phyloP scores from a whole-genome alignment of 1,140 invertebrate species.

The Drosophila mayri region DNA sequence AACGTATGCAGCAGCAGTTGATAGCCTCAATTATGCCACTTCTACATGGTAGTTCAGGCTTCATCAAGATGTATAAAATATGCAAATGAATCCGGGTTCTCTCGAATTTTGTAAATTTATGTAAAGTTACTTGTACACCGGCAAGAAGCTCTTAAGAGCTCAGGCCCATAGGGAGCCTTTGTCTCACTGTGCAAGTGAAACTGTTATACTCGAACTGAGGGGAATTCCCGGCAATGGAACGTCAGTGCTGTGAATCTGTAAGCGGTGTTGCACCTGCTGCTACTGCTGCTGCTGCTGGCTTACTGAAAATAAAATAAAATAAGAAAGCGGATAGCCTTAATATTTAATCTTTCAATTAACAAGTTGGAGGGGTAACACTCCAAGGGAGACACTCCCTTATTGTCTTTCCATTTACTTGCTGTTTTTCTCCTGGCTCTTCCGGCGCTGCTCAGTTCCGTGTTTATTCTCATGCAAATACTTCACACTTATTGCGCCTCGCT shows the following conservation, averaged over 20 bases:
- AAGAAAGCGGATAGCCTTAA: constrained; percentile 13
- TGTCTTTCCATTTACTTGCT: constrained; percentile 45
- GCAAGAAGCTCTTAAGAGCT: constrained; percentile 15
- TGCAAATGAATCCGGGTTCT: constrained; percentile 64
- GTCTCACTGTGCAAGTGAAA: constrained; percentile 14
- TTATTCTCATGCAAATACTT: constrained; percentile 79
- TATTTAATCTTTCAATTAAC: constrained; percentile 52
- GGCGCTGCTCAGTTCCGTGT: constrained; percentile 40
- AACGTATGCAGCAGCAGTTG: constrained; percentile 60
- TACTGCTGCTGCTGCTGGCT: not conserved
- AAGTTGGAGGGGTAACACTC: constrained; percentile 17
- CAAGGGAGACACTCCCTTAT: constrained; percentile 14
- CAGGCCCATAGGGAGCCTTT: not conserved
- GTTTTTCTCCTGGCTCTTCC: constrained; percentile 39
- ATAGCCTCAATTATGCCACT: constrained; percentile 69
- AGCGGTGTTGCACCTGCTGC: constrained; percentile 8
- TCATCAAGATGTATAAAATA: constrained; percentile 70
- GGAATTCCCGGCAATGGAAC: constrained; percentile 30
- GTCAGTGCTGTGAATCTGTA: constrained; percentile 1
- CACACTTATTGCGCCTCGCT: constrained; percentile 70
- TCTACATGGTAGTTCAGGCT: constrained; percentile 34
- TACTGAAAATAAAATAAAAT: constrained; percentile 11
- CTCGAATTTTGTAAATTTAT: constrained; percentile 69
- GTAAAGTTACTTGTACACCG: constrained; percentile 57
- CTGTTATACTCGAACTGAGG: constrained; percentile 39